Evolutionary conservation across 1,140 invertebrate genomes (phyloP).

Genomic region (Drosophila tropicalis): DNA sequence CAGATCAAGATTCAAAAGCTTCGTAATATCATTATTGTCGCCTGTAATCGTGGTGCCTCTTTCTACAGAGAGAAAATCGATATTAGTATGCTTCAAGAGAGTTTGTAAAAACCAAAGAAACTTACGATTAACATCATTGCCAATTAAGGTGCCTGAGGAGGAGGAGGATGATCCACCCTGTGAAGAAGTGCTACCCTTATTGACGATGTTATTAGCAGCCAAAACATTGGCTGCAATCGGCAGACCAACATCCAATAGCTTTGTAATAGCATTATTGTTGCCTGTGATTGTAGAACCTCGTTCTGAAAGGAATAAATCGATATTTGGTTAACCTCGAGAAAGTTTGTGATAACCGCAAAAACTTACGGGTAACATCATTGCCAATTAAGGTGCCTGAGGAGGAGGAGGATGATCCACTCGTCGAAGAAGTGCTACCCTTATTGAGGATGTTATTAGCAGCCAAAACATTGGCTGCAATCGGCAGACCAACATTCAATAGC

Average conservation of each 20-base stretch:
- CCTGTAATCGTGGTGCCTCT: not conserved
- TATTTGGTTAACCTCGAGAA: too few relatives aligned
- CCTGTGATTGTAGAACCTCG: not conserved
- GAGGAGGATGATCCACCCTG: not conserved
- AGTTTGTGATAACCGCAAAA: too few relatives aligned
- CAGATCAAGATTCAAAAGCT: not conserved
- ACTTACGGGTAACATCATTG: too few relatives aligned
- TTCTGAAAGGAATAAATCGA: not conserved
- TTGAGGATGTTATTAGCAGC: not conserved
- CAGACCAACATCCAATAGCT: not conserved
- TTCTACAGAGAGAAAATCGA: not conserved
- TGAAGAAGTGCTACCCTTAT: not conserved
- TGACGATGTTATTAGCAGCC: not conserved
- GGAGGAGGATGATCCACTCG: too few relatives aligned
- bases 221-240: conserved; percentile 13
- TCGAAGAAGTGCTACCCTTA: not conserved
- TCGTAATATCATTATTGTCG: not conserved
- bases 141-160: not conserved
- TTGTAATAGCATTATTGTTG: not conserved
- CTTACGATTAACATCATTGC: conserved; percentile 2
- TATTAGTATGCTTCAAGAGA: too few relatives aligned
- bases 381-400: too few relatives aligned
- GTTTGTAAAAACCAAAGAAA: not conserved
- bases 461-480: conserved; percentile 9
- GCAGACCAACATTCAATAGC: not conserved